Evolutionary conservation across 30 jellyfish, hydroid and myxozoan species (phyloP).

Genomic region (Chironex yamaguchii): DNA sequence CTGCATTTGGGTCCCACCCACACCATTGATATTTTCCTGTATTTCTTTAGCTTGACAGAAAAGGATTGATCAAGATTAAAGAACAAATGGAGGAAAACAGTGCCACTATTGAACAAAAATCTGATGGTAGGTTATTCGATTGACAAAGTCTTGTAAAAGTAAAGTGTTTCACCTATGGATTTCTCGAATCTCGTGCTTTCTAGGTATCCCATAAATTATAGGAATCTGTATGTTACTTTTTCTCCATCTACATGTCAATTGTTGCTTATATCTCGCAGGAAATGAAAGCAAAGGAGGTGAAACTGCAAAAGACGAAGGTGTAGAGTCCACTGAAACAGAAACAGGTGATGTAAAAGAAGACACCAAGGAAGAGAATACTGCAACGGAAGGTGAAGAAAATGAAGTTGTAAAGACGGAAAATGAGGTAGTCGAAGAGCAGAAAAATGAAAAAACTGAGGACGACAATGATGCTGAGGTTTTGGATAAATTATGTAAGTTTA

Average conservation of each 20-base stretch:
- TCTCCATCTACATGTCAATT: no score
- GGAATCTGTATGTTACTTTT: no score
- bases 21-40: no score
- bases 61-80: conserved; percentile 68
- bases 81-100: conserved; percentile 80
- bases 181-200: no score
- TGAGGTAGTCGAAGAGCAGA: conserved; percentile 7
- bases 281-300: conserved; percentile 32
- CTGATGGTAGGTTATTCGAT: no score
- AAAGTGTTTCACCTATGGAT: no score
- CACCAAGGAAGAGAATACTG: conserved; percentile 43
- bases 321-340: conserved; percentile 23
- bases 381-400: conserved; percentile 18
- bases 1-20: no score
- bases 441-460: not conserved
- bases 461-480: conserved; percentile 77
- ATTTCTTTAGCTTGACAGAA: conserved; percentile 85
- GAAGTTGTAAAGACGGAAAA: conserved; percentile 28
- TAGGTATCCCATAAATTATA: no score
- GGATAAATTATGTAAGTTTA: conserved; percentile 81
- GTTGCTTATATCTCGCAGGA: no score
- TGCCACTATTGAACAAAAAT: no score
- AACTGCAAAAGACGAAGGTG: not conserved
- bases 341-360: conserved; percentile 17
- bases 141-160: no score